Percentiles rank a stretch among this genome's conserved stretches.
phyloP scores from a whole-genome alignment of 2,113 vertebrate genomes.

The Vombatus ursinus region DNA sequence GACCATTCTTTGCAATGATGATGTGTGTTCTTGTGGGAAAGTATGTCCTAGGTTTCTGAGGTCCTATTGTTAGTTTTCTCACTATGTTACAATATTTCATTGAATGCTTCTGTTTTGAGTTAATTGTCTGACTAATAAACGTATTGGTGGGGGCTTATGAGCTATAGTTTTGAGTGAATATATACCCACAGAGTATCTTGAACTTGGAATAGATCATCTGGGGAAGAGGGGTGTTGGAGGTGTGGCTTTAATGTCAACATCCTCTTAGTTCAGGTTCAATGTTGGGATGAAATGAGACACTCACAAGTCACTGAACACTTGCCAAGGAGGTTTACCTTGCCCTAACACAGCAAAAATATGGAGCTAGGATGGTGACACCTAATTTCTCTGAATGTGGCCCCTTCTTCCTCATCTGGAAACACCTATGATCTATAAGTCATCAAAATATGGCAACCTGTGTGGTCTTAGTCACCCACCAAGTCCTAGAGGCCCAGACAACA shows the following conservation, averaged over 20 bases:
- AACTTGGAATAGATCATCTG: constrained; percentile 30
- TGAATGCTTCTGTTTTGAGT: constrained; percentile 52
- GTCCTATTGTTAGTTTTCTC: constrained; percentile 4
- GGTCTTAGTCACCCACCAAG: not conserved
- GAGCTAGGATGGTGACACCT: not conserved
- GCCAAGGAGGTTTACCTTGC: not conserved
- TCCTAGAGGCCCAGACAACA: not conserved
- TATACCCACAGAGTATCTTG: constrained; percentile 48
- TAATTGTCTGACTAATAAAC: constrained; percentile 39
- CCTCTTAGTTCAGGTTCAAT: constrained; percentile 38
- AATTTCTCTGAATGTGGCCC: not conserved
- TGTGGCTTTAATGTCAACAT: not conserved
- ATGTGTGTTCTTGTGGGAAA: not conserved
- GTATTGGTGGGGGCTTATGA: constrained; percentile 43
- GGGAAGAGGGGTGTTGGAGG: too few relatives aligned
- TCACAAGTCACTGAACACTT: not conserved
- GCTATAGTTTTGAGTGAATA: constrained; percentile 57
- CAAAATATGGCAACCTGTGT: not conserved
- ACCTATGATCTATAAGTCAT: not conserved
- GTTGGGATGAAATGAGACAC: not conserved
- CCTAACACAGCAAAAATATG: not conserved
- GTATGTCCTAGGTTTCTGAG: not conserved
- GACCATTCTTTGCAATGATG: not conserved
- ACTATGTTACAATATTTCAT: not conserved
- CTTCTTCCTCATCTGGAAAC: not conserved